phyloP scores from a whole-genome alignment of 2,797 vertebrate genomes.

The Myotis vivesi region DNA sequence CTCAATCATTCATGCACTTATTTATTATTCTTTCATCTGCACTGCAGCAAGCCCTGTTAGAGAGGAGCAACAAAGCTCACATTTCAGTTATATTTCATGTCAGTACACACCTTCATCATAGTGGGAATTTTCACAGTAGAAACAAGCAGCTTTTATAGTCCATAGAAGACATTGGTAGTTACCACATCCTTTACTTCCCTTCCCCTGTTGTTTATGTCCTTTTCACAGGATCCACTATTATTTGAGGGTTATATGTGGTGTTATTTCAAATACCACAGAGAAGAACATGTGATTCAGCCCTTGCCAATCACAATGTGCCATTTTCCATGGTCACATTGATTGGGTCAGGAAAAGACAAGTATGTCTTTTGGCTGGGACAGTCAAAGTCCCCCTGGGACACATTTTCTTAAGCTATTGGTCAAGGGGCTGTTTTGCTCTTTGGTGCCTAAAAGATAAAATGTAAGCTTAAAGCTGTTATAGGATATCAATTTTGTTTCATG shows the following conservation, averaged over 20 bases:
- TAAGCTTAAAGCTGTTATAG: neutral
- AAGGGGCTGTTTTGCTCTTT: neutral
- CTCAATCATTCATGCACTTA: neutral
- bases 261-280: neutral
- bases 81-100: neutral
- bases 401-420: neutral
- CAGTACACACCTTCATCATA: neutral
- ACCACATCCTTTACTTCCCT: neutral
- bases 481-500: neutral
- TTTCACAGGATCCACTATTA: neutral
- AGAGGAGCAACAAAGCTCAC: neutral
- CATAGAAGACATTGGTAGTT: neutral
- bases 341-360: neutral
- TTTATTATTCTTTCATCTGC: neutral
- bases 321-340: neutral
- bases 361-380: neutral
- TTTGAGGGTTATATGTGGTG: neutral
- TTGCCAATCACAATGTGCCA: neutral
- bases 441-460: neutral
- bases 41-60: neutral
- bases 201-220: neutral
- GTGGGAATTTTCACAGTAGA: neutral
- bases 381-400: neutral
- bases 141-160: neutral
- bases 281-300: neutral